Evolutionary conservation across 2,797 vertebrate genomes (phyloP).

Genomic region (Chromobotia macracanthus): DNA sequence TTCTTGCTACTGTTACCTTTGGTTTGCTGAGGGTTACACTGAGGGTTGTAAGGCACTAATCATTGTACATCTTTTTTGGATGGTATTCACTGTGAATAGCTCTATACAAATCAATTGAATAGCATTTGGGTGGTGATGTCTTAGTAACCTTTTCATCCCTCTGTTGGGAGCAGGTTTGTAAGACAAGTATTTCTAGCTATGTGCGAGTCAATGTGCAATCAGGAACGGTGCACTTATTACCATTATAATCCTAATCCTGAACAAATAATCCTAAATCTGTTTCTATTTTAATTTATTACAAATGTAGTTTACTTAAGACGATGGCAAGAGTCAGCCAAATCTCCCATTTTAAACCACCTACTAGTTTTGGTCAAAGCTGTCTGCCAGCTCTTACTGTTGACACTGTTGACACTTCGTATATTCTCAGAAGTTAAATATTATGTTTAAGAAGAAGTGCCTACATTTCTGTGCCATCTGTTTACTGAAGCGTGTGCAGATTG

Average conservation of each 20-base stretch:
- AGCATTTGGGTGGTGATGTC: constrained; percentile 17
- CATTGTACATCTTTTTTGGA: constrained; percentile 8
- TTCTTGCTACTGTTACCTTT: neutral
- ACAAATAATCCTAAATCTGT: neutral
- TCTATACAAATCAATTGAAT: constrained; percentile 4
- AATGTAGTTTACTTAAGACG: neutral
- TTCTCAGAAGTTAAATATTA: neutral
- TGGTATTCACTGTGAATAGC: neutral
- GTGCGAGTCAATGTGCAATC: neutral
- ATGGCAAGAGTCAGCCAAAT: neutral
- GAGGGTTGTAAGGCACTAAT: neutral
- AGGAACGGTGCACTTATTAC: neutral
- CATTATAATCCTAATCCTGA: neutral
- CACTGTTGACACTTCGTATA: neutral
- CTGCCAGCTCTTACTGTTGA: neutral
- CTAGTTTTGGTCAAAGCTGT: neutral
- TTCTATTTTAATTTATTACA: neutral
- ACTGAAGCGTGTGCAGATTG: neutral
- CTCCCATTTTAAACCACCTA: neutral
- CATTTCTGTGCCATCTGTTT: constrained; percentile 2
- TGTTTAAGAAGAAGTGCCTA: constrained; percentile 5
- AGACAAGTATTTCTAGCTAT: constrained; percentile 31
- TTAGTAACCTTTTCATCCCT: constrained; percentile 10
- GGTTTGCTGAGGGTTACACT: neutral
- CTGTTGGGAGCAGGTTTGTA: neutral